Percentiles rank a stretch among this genome's conserved stretches.
Conservation (phyloP, 2,113 vertebrate species). For the Hippocampus guttulatus region DNA sequence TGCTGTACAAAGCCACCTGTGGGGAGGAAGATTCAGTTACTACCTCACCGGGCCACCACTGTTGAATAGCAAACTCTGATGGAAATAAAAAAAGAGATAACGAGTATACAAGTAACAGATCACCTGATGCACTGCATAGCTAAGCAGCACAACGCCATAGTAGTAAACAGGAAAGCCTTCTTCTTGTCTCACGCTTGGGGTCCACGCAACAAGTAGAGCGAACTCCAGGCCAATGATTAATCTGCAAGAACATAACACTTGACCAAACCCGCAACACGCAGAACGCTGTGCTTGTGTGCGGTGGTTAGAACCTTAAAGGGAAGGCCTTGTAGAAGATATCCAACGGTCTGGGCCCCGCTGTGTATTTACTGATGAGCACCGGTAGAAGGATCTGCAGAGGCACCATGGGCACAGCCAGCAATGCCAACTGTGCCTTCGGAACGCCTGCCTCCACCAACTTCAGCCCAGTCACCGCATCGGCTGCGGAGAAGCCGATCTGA, state of each 20-base stretch:
- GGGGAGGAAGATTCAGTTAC: not conserved
- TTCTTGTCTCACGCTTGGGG: conserved; percentile 82
- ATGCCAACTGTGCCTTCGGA: conserved; percentile 91
- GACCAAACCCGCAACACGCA: not conserved
- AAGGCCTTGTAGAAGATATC: conserved; percentile 94
- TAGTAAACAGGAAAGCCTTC: conserved; percentile 91
- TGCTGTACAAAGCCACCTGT: conserved; percentile 91
- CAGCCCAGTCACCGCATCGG: conserved; percentile 92
- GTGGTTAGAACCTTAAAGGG: conserved; percentile 81
- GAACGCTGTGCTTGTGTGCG: not conserved
- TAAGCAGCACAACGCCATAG: conserved; percentile 81
- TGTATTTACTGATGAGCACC: conserved; percentile 94
- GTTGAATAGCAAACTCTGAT: too few relatives aligned
- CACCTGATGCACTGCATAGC: conserved; percentile 95
- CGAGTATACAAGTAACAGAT: not conserved
- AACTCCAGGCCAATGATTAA: conserved; percentile 87
- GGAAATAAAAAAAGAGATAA: too few relatives aligned
- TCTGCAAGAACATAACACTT: conserved; percentile 58
- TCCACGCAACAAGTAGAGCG: conserved; percentile 94
- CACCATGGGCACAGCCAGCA: conserved; percentile 95
- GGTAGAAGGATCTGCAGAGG: conserved; percentile 93
- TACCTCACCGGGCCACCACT: not conserved
- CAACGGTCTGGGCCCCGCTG: conserved; percentile 88
- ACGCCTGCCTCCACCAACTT: conserved; percentile 95
- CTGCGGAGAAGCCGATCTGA: conserved; percentile 95